Evolutionary conservation across 2,888 invertebrate genomes (phyloP).

Genomic region (Hyalella azteca): DNA sequence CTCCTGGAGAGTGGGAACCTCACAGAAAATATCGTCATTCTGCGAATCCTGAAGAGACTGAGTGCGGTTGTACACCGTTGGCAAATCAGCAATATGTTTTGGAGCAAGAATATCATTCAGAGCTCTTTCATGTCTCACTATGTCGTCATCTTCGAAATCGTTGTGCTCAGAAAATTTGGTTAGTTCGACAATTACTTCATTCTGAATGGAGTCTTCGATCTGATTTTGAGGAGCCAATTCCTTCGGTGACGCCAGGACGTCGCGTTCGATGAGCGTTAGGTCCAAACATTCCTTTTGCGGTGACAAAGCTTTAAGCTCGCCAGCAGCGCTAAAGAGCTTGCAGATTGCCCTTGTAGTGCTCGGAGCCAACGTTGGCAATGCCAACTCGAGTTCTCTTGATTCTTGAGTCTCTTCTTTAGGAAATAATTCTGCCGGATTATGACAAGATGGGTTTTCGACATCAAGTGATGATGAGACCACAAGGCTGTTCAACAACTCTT

Average conservation of each 20-base stretch:
- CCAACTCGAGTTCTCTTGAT: background rate
- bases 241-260: no score
- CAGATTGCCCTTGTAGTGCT: constrained; percentile 9
- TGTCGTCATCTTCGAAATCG: constrained; percentile 3
- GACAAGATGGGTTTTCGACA: background rate
- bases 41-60: constrained; percentile 8
- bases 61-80: background rate
- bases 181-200: no score
- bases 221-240: no score
- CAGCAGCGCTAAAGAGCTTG: constrained; percentile 11
- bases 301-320: background rate
- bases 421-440: background rate
- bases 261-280: no score
- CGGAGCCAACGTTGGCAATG: constrained; percentile 19
- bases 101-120: constrained; percentile 16
- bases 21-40: background rate
- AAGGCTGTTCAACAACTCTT: constrained; percentile 23
- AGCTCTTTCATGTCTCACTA: constrained; percentile 25
- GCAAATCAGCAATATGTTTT: background rate
- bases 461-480: constrained; percentile 13
- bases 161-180: no score
- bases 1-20: constrained; percentile 26
- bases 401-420: background rate
- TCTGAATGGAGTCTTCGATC: no score
- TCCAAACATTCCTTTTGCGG: background rate